Conservation (phyloP, 2,797 vertebrate species). For the Myripristis jacobus region DNA sequence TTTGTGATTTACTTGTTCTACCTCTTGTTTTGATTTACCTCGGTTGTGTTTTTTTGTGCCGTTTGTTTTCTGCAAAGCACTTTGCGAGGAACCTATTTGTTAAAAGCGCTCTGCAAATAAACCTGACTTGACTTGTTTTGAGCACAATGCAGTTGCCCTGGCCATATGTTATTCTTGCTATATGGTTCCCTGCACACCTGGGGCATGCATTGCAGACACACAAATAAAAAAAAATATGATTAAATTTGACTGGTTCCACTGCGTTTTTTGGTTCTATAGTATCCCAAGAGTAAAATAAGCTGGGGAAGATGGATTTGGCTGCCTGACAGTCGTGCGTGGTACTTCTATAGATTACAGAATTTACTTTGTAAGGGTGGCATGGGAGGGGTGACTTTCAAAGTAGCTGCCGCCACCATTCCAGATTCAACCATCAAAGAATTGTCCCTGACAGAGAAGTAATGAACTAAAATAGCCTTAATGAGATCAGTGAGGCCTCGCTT, state of each 20-base stretch:
- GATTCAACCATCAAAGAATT: conserved; percentile 59
- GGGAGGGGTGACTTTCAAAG: conserved; percentile 56
- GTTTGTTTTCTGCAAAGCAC: conserved; percentile 32
- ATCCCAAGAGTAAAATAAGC: conserved; percentile 69
- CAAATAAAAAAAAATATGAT: conserved; percentile 71
- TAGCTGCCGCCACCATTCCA: conserved; percentile 49
- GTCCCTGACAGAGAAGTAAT: conserved; percentile 69
- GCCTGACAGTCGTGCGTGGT: conserved; percentile 31
- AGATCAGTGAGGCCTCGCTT: conserved; percentile 59
- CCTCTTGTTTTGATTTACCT: conserved; percentile 23
- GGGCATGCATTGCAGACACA: conserved; percentile 58
- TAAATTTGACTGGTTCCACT: conserved; percentile 62
- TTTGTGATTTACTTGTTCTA: conserved; percentile 9
- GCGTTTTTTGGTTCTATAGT: conserved; percentile 55
- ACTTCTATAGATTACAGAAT: conserved; percentile 49
- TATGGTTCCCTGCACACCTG: conserved; percentile 30
- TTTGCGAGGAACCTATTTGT: conserved; percentile 39
- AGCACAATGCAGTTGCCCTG: conserved; percentile 32
- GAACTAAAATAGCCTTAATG: conserved; percentile 76
- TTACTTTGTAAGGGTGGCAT: conserved; percentile 31
- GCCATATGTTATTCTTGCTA: conserved; percentile 59
- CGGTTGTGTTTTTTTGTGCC: conserved; percentile 34
- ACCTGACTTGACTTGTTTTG: conserved; percentile 43
- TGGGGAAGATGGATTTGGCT: conserved; percentile 65
- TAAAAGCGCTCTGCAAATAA: conserved; percentile 56